Evolutionary conservation across 1,140 invertebrate species (phyloP).

Genomic region (Holcopasites calliopsidis): DNA sequence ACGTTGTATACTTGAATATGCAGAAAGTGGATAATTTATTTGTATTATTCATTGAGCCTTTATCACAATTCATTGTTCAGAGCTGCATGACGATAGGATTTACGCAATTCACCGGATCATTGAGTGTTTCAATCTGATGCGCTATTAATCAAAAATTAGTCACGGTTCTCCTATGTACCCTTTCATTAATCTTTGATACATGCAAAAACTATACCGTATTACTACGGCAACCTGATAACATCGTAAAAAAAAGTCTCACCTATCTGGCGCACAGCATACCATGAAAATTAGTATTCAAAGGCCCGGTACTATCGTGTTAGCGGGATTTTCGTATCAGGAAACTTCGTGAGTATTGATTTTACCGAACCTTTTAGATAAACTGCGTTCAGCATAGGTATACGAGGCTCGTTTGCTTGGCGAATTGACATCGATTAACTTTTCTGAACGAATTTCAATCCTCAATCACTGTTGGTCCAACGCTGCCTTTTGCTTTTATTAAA

Average conservation of each 20-base stretch:
- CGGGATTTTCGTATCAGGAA: conserved; percentile 32
- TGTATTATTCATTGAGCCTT: not conserved
- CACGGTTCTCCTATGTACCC: conserved; percentile 7
- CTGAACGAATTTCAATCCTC: not conserved
- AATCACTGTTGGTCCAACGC: not conserved
- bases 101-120: not conserved
- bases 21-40: not conserved
- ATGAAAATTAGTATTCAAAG: conserved; percentile 46
- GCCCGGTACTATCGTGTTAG: conserved; percentile 37
- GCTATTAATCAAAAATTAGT: conserved; percentile 39
- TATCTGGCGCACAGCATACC: conserved; percentile 1
- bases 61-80: not conserved
- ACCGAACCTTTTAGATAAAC: conserved; percentile 27
- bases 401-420: conserved; percentile 21
- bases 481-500: no score
- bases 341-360: conserved; percentile 46
- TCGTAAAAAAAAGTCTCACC: conserved; percentile 22
- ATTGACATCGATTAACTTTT: conserved; percentile 36
- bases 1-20: no score
- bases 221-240: not conserved
- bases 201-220: conserved; percentile 23
- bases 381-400: conserved; percentile 7
- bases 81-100: not conserved
- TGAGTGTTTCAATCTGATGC: conserved; percentile 22
- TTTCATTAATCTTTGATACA: conserved; percentile 40